Conservation (phyloP, 2,797 vertebrate species). For the Apogon talboti region DNA sequence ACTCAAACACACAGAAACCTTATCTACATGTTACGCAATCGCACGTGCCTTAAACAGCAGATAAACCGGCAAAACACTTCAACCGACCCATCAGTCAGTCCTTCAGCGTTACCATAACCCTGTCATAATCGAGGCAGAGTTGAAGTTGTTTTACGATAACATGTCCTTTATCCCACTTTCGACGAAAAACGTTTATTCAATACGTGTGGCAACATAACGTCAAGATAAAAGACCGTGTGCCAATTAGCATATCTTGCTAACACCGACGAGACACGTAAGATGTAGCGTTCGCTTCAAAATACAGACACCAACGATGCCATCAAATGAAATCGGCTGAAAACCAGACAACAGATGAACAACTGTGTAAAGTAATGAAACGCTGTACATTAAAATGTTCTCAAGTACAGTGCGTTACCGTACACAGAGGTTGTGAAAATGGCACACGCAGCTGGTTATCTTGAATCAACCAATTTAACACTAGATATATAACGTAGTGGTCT, state of each 20-base stretch:
- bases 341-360: rapidly evolving
- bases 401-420: too few relatives aligned
- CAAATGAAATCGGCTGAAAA: neutral
- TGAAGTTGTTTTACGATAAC: rapidly evolving
- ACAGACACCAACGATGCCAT: rapidly evolving
- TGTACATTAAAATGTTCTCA: neutral
- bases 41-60: slow-evolving; percentile 7
- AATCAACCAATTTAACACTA: too few relatives aligned
- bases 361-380: neutral
- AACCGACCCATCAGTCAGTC: too few relatives aligned
- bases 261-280: neutral
- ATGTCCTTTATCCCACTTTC: neutral
- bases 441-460: too few relatives aligned
- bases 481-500: too few relatives aligned
- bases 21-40: neutral
- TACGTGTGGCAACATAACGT: slow-evolving; percentile 34
- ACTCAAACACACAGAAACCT: neutral
- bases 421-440: neutral
- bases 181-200: slow-evolving; percentile 7
- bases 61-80: neutral
- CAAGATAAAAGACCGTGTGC: neutral
- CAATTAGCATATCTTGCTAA: slow-evolving; percentile 23
- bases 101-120: too few relatives aligned
- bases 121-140: too few relatives aligned
- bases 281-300: too few relatives aligned